Conservation (phyloP, 2,888 invertebrate species). For the Caenorhabditis japonica region DNA sequence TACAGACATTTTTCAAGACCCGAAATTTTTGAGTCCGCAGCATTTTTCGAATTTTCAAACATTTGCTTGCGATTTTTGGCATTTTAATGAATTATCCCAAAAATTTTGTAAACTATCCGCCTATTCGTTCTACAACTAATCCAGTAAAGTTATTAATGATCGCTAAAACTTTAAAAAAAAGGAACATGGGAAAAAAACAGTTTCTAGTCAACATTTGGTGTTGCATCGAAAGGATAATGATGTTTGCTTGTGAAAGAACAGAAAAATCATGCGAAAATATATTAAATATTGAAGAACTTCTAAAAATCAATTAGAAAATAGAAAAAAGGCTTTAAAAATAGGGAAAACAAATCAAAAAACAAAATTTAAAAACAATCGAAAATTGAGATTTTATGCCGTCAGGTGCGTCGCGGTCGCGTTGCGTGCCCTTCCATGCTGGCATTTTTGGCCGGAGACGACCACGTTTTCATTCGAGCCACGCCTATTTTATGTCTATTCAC, state of each 20-base stretch:
- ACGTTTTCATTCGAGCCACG: slow-evolving; percentile 10
- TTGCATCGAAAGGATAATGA: too few species aligned
- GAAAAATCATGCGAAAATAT: neutral
- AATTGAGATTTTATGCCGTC: slow-evolving; percentile 5
- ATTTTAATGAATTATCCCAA: too few species aligned
- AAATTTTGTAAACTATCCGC: too few species aligned
- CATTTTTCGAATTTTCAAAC: too few species aligned
- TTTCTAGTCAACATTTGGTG: too few species aligned
- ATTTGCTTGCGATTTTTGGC: too few species aligned
- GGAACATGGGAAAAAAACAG: too few species aligned
- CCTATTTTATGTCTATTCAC: neutral
- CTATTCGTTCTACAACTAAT: too few species aligned
- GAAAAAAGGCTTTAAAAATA: slow-evolving; percentile 4
- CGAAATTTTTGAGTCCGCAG: neutral
- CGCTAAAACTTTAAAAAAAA: too few species aligned
- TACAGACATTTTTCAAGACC: too few species aligned
- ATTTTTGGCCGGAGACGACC: slow-evolving; percentile 12
- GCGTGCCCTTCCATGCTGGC: slow-evolving; percentile 38
- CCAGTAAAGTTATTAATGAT: too few species aligned
- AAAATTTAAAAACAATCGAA: neutral
- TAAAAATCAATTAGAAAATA: neutral
- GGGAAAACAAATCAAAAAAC: slow-evolving; percentile 5
- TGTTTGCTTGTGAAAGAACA: neutral
- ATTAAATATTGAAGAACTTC: too few species aligned
- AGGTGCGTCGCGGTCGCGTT: slow-evolving; percentile 42